Evolutionary conservation across 2,113 vertebrate species (phyloP).

Genomic region (Xyrauchen texanus): DNA sequence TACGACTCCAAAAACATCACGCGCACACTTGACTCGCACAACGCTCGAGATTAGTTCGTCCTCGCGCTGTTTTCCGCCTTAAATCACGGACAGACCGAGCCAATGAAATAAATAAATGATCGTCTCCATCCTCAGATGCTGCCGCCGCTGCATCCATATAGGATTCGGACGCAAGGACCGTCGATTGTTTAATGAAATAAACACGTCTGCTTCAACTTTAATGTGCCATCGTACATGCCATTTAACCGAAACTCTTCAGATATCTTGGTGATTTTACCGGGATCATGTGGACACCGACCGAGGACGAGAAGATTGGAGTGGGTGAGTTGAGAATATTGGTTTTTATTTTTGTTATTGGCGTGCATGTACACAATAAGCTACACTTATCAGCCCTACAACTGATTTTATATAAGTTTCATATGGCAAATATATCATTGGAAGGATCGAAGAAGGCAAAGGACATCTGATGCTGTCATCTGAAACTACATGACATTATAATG

Average conservation of each 20-base stretch:
- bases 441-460: neutral
- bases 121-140: slow-evolving; percentile 35
- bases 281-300: slow-evolving; percentile 78
- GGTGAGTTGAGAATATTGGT: slow-evolving; percentile 66
- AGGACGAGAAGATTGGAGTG: slow-evolving; percentile 78
- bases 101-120: slow-evolving; percentile 38
- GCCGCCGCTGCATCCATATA: slow-evolving; percentile 23
- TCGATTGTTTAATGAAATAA: slow-evolving; percentile 1
- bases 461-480: neutral
- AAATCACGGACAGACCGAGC: slow-evolving; percentile 13
- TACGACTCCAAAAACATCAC: too few species aligned
- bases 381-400: neutral
- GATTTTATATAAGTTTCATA: neutral
- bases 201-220: slow-evolving; percentile 37
- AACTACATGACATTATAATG: neutral
- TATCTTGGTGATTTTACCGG: slow-evolving; percentile 49
- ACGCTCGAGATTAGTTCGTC: neutral
- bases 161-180: slow-evolving; percentile 12
- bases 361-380: too few species aligned
- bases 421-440: neutral
- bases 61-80: neutral
- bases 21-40: neutral
- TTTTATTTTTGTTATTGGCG: too few species aligned
- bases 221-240: slow-evolving; percentile 34
- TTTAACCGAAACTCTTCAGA: slow-evolving; percentile 47